Percentiles rank a stretch among this genome's conserved stretches.
phyloP scores from a whole-genome alignment of 2,888 invertebrate species.

The Napeogenes sylphis region DNA sequence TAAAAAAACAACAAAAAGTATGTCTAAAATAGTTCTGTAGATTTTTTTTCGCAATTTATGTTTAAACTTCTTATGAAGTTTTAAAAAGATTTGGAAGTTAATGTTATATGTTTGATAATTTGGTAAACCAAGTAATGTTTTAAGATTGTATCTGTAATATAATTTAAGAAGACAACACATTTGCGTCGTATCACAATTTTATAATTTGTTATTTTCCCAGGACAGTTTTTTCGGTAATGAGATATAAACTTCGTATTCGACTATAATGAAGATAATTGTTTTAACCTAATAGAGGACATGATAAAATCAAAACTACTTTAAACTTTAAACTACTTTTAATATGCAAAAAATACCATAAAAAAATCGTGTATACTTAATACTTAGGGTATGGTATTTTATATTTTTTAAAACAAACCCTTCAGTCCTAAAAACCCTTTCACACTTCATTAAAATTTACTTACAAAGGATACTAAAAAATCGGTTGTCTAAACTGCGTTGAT shows the following conservation, averaged over 20 bases:
- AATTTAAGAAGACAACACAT: constrained; percentile 37
- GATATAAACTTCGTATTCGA: constrained; percentile 2
- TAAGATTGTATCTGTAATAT: constrained; percentile 25
- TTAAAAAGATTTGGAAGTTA: too few relatives aligned
- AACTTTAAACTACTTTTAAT: too few relatives aligned
- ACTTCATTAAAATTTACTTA: constrained; percentile 64
- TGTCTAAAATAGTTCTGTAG: too few relatives aligned
- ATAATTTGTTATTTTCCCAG: constrained; percentile 66
- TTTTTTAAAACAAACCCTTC: too few relatives aligned
- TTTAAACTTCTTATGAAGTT: too few relatives aligned
- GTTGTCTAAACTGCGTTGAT: constrained; percentile 69
- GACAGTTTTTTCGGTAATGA: constrained; percentile 34
- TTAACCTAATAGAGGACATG: not conserved
- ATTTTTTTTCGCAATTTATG: too few relatives aligned
- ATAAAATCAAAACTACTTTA: not conserved
- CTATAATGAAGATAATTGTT: not conserved
- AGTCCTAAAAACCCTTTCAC: constrained; percentile 59
- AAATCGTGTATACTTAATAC: too few relatives aligned
- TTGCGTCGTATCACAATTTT: constrained; percentile 51
- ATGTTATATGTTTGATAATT: too few relatives aligned
- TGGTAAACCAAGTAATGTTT: too few relatives aligned
- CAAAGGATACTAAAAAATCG: constrained; percentile 51
- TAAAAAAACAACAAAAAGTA: too few relatives aligned
- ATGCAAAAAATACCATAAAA: too few relatives aligned
- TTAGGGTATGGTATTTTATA: too few relatives aligned